A percentile compares a stretch with the other conserved stretches of the same genome.
phyloP scores from a whole-genome alignment of 2,888 invertebrate genomes.

The Amphiduros pacificus region DNA sequence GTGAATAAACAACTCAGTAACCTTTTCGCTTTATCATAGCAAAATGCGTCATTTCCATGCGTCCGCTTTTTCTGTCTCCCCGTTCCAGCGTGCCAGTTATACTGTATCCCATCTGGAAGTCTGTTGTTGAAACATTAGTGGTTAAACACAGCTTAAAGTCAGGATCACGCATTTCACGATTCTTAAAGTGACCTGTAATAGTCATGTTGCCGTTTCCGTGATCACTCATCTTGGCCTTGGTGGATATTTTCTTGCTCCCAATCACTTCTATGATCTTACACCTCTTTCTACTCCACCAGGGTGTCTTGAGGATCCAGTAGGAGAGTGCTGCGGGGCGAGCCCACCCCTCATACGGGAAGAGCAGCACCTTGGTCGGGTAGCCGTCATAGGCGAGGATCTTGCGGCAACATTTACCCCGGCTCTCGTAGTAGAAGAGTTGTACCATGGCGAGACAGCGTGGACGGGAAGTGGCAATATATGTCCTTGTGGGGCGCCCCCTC shows the following conservation, averaged over 20 bases:
- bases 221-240: slow-evolving; percentile 79
- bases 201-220: slow-evolving; percentile 78
- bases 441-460: slow-evolving; percentile 62
- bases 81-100: slow-evolving; percentile 84
- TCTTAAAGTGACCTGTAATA: slow-evolving; percentile 78
- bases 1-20: slow-evolving; percentile 57
- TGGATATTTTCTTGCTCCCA: slow-evolving; percentile 75
- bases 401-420: slow-evolving; percentile 79
- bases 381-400: slow-evolving; percentile 81
- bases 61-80: slow-evolving; percentile 73
- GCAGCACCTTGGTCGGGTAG: slow-evolving; percentile 79
- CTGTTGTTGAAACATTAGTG: slow-evolving; percentile 80
- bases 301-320: slow-evolving; percentile 83
- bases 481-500: too few species aligned
- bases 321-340: slow-evolving; percentile 82
- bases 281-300: slow-evolving; percentile 82
- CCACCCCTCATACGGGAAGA: slow-evolving; percentile 88
- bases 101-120: slow-evolving; percentile 88
- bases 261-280: slow-evolving; percentile 85
- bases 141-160: slow-evolving; percentile 70
- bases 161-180: slow-evolving; percentile 29
- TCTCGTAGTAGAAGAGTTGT: slow-evolving; percentile 75
- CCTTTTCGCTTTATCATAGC: slow-evolving; percentile 82
- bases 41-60: slow-evolving; percentile 83
- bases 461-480: too few species aligned